Percentiles rank a stretch among this genome's conserved stretches.
Evolutionary conservation across 2,797 vertebrate species (phyloP).

Genomic region (Onychomys arenicola): DNA sequence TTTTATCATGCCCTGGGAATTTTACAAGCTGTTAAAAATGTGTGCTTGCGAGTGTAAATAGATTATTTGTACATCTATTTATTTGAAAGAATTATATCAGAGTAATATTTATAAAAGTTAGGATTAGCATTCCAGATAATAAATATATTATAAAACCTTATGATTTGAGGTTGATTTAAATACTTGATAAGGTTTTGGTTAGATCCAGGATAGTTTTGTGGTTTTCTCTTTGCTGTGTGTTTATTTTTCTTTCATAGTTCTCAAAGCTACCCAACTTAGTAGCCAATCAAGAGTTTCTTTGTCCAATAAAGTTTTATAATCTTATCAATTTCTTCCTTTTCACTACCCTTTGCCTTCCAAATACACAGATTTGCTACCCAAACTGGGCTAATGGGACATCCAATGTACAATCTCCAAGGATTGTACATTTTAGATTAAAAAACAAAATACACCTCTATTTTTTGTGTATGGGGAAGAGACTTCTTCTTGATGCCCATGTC

Average conservation of each 20-base stretch:
- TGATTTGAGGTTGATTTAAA: conserved; percentile 13
- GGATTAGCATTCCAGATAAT: not conserved
- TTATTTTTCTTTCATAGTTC: conserved; percentile 1
- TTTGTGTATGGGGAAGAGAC: not conserved
- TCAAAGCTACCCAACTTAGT: not conserved
- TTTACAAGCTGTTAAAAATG: not conserved
- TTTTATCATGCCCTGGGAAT: not conserved
- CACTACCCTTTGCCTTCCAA: conserved; percentile 3
- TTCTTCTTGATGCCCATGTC: not conserved
- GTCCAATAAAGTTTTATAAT: conserved; percentile 15
- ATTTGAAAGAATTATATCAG: not conserved
- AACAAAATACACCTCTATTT: not conserved
- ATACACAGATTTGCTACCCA: not conserved
- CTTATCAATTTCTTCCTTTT: not conserved
- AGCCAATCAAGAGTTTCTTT: not conserved
- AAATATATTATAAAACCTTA: not conserved
- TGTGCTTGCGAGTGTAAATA: no score
- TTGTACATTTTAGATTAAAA: not conserved
- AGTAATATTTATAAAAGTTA: not conserved
- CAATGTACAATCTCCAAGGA: no score
- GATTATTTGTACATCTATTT: not conserved
- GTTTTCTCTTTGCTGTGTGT: conserved; percentile 2
- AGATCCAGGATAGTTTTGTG: not conserved
- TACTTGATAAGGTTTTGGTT: not conserved
- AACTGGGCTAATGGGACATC: not conserved